Conservation (phyloP, 2,113 vertebrate genomes). For the Tragelaphus scriptus region DNA sequence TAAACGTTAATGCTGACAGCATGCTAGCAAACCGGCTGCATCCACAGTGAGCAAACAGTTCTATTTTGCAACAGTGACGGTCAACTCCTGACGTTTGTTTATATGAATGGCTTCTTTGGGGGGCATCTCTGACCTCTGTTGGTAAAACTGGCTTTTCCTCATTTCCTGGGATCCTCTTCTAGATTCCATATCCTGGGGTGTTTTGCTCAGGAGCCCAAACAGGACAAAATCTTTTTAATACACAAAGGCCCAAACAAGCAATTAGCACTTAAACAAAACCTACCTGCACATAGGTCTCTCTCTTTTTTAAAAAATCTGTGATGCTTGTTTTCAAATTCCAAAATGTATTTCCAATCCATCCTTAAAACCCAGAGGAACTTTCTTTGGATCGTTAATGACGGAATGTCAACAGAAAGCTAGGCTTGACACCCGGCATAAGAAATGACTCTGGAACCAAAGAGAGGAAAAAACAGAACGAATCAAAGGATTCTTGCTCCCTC, state of each 20-base stretch:
- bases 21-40: background rate
- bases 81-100: accelerated
- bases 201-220: background rate
- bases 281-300: background rate
- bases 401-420: constrained; percentile 51
- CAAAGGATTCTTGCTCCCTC: constrained; percentile 65
- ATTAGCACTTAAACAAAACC: background rate
- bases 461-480: constrained; percentile 49
- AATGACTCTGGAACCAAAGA: constrained; percentile 6
- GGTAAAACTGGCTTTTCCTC: background rate
- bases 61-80: background rate
- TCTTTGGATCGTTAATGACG: constrained; percentile 56
- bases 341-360: constrained; percentile 67
- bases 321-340: constrained; percentile 59
- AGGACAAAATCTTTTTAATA: background rate
- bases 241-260: background rate
- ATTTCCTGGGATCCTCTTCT: accelerated
- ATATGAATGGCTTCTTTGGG: accelerated
- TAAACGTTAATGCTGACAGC: background rate
- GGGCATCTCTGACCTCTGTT: background rate
- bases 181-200: background rate
- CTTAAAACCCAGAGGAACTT: constrained; percentile 68
- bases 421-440: constrained; percentile 37
- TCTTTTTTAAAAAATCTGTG: background rate
- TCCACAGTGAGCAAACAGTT: constrained; percentile 4